Base-by-base conservation (phyloP, 1,140 invertebrate genomes). In the Philaenus spumarius region DNA sequence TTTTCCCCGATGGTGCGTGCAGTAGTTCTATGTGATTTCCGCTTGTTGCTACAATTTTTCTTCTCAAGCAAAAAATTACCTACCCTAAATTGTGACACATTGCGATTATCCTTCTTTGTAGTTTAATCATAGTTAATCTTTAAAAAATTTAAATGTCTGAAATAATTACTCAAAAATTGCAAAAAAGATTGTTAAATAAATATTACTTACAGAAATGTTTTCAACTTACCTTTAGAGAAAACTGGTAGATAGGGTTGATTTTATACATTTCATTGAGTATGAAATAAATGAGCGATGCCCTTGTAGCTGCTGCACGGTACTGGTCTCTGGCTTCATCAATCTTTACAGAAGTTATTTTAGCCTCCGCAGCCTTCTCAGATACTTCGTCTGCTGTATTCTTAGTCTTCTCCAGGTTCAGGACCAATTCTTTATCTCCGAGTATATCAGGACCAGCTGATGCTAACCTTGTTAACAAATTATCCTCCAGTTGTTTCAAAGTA, bases 241-340 rank as follows among this genome's bases (percentile, higher is more conserved):
- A 98, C 68, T 97, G 93, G 73, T 98, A 98, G 64, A 97, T 92
- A 46, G 89, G 90, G 74, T 97, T 95, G 59, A 97, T 96, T 72
- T 93, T 94, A 73, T 85, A 81, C 22, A 98, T 72, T 65, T 97
- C 94, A 68, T 93, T 96, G 40, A 98, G 75, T 52, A 97, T 93
- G 69, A 98, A 98, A 71, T 97, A 98, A 0, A 97, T 74, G 2
- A 97, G 78, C 2, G 93, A 95, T 1, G 92, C 90, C 58, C 93
- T 74, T 0, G 84, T 79, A 0, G 94, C 92, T 15, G 90, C 91
- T 20, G 86, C 82, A 53, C 94, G 80, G 72, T 97, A 97, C 66
- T 82, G 80, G 74, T 97, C 93, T 66, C 94, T 76, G 7, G 93
- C 93, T 64, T 86, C 82, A 70, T 97, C 93, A 68, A 98, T 96